Evolutionary conservation across 92 coral and sea anemone genomes (phyloP), one percentile per base, ranked within the genome.

Genomic region (Epizoanthus stellaris): DNA sequence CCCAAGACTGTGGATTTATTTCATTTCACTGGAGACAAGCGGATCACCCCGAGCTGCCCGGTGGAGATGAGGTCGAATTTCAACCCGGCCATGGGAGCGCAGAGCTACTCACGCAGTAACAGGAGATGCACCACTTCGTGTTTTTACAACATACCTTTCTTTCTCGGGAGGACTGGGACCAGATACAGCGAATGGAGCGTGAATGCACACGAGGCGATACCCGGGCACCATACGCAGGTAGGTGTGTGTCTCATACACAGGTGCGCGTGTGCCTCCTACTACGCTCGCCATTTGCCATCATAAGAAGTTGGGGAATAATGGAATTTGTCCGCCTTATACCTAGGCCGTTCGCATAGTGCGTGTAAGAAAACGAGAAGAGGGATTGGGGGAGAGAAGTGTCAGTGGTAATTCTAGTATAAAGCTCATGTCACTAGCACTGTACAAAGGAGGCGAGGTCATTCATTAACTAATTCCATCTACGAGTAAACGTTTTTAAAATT

Each of bases 161-260:
- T 96, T 61, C 91, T 96, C 19, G 91, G 89, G 73, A 87, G 92
- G 43, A 95, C 97, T 82, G 99, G 99, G 39, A 93, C 98, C 21
- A 86, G 87, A 40, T 96, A 86, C 47, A 89, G 81, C 59, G 98
- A 96, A 86, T 94, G 95, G 99, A 92, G 95, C 34, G 93, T 94
- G 65, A 96, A 96, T 74, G 95, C 99, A 14, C 99, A 96, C 66
- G 99, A 96, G 58, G 98, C 98, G 4, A 89, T 95, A 81, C 99
- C 99, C 73, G 99, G 99, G 15, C 99, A 96, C 92, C 99, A 96
- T 81, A 96, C 98, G 17, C 98, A 96, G 95, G 98, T 96, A 20
- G 14, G 45, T 49, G 7, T 36, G 30, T n/a, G 30, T 12, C 11
- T 15, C 42, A 16, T 25, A 16, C 11, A 30, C 30, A 45, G 23